Conservation (phyloP, 2,113 vertebrate genomes). For the Pelmatolapia mariae region DNA sequence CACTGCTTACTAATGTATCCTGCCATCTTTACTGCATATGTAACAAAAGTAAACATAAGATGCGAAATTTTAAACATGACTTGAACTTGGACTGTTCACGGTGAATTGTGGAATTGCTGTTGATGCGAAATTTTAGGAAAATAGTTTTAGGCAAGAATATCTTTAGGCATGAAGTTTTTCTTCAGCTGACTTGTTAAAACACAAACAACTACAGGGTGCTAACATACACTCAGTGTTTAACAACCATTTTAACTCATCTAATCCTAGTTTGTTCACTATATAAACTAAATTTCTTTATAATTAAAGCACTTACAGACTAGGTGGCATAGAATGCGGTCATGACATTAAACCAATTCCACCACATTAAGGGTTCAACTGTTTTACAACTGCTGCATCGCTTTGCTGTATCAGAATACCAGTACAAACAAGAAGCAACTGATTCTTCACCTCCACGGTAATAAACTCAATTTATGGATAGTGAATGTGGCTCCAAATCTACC, state of each 20-base stretch:
- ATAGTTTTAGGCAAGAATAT: accelerated
- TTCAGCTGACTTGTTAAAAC: not conserved
- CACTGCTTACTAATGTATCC: not conserved
- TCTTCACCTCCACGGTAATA: not conserved
- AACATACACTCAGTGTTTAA: not conserved
- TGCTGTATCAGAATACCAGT: not conserved
- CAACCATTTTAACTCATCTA: not conserved
- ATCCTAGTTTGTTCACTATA: not conserved
- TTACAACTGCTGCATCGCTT: not conserved
- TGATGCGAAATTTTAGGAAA: not conserved
- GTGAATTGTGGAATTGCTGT: not conserved
- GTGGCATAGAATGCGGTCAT: not conserved
- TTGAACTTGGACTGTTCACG: not conserved
- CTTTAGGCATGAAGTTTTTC: not conserved
- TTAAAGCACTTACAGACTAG: not conserved
- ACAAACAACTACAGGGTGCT: not conserved
- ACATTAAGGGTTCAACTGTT: not conserved
- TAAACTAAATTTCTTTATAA: not conserved
- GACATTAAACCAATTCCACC: not conserved
- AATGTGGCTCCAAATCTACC: conserved; percentile 15
- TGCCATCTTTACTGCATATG: accelerated
- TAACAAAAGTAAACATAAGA: not conserved
- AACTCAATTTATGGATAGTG: conserved; percentile 34
- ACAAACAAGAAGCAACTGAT: not conserved
- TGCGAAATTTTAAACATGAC: not conserved